Evolutionary conservation across 92 coral and sea anemone species (phyloP).

Genomic region (Nematostella vectensis): DNA sequence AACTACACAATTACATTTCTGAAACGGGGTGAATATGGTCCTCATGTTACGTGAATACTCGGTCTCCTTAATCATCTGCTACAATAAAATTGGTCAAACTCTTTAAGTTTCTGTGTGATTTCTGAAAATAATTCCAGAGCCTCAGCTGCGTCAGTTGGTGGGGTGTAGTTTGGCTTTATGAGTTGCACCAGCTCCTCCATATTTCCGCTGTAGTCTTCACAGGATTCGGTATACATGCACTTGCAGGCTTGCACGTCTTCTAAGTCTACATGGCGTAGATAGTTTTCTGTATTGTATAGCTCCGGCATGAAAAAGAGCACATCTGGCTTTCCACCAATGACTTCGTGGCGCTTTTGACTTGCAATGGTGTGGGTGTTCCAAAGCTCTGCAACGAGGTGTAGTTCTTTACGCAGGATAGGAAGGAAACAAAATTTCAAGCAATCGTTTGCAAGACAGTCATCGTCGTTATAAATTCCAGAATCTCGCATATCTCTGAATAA

Average conservation of each 20-base stretch:
- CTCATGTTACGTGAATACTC: too few relatives aligned
- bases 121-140: slow-evolving; percentile 16
- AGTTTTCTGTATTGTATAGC: slow-evolving; percentile 14
- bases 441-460: slow-evolving; percentile 16
- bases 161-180: slow-evolving; percentile 22
- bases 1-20: slow-evolving; percentile 12
- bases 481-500: slow-evolving; percentile 38
- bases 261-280: slow-evolving; percentile 29
- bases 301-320: slow-evolving; percentile 36
- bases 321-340: slow-evolving; percentile 43
- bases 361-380: slow-evolving; percentile 52
- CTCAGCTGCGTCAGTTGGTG: slow-evolving; percentile 20
- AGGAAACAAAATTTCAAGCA: slow-evolving; percentile 38
- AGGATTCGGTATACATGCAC: slow-evolving; percentile 26
- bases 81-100: too few relatives aligned
- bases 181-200: slow-evolving; percentile 34
- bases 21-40: too few relatives aligned
- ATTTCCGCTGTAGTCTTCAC: slow-evolving; percentile 9
- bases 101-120: too few relatives aligned
- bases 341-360: slow-evolving; percentile 29
- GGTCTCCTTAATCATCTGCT: too few relatives aligned
- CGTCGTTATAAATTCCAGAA: slow-evolving; percentile 14
- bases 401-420: slow-evolving; percentile 31
- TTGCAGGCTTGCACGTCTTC: slow-evolving; percentile 36
- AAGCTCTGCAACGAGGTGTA: slow-evolving; percentile 36